Percentiles rank a stretch among this genome's conserved stretches.
These are phyloP conservation scores for Netelia melanura DNA, from an alignment of 2,888 invertebrate species.

Conservation along the genomic window DNA sequence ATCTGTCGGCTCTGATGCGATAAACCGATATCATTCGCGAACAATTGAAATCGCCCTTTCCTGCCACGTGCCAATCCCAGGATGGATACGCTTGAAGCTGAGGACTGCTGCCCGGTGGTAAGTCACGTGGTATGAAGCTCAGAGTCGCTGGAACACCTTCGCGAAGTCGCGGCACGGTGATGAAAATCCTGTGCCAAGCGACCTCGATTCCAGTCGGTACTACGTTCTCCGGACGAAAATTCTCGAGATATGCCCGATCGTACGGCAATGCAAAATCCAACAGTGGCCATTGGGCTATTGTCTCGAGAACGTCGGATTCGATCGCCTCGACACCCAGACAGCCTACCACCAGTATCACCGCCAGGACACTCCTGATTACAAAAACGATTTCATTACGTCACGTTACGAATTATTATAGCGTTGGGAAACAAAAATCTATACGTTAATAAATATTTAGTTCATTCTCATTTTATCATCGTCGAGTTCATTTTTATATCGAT, in stretches of 20 bases:
- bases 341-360: conserved; percentile 64
- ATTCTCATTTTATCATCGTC: too few relatives aligned
- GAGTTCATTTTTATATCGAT: neutral
- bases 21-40: conserved; percentile 92
- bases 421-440: neutral
- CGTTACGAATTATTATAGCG: neutral
- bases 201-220: conserved; percentile 92
- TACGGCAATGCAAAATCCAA: conserved; percentile 83
- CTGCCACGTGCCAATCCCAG: conserved; percentile 92
- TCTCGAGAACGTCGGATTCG: conserved; percentile 79
- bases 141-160: conserved; percentile 92
- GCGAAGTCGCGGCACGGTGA: conserved; percentile 91
- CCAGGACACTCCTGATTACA: conserved; percentile 50
- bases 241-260: conserved; percentile 80
- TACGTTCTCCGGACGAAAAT: conserved; percentile 90
- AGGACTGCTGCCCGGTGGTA: conserved; percentile 89
- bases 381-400: neutral
- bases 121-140: conserved; percentile 88
- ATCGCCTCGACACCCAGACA: neutral
- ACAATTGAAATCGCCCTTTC: conserved; percentile 90
- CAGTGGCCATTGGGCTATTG: conserved; percentile 84
- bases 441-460: too few relatives aligned
- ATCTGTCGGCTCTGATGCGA: conserved; percentile 91
- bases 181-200: conserved; percentile 89
- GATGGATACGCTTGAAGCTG: conserved; percentile 90